These are phyloP conservation scores for Aleiodes leptofemur DNA, from an alignment of 2,888 invertebrate genomes.

Conservation along the genomic window DNA sequence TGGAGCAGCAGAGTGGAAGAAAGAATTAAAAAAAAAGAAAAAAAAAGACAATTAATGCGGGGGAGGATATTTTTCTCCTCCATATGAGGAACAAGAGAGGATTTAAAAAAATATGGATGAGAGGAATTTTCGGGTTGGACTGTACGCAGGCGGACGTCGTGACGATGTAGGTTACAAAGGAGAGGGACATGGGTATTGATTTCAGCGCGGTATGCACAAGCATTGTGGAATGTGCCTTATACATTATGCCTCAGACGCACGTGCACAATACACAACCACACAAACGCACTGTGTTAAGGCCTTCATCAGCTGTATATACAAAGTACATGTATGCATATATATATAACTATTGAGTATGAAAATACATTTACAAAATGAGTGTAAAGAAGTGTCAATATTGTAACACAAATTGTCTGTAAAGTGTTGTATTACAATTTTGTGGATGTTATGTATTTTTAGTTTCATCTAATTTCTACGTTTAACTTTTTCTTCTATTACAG, in stretches of 20 bases:
- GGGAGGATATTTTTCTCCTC: not conserved
- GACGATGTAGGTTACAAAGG: slow-evolving; percentile 71
- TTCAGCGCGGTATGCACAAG: slow-evolving; percentile 68
- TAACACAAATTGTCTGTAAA: not conserved
- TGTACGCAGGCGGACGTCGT: slow-evolving; percentile 59
- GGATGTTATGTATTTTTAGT: not conserved
- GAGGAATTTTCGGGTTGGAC: slow-evolving; percentile 59
- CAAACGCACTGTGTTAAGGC: slow-evolving; percentile 49
- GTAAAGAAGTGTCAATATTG: slow-evolving; percentile 37
- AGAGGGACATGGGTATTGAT: slow-evolving; percentile 72
- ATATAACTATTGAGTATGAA: slow-evolving; percentile 45
- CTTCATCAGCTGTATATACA: slow-evolving; percentile 48
- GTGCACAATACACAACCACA: slow-evolving; percentile 44
- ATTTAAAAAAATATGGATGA: slow-evolving; percentile 15
- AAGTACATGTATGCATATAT: too few species aligned
- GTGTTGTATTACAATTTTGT: slow-evolving; percentile 15
- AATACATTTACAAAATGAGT: slow-evolving; percentile 39
- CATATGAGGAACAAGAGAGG: too few species aligned
- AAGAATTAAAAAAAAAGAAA: not conserved
- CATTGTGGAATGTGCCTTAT: slow-evolving; percentile 72
- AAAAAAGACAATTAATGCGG: not conserved
- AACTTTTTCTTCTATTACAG: slow-evolving; percentile 2
- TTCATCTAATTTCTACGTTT: not conserved
- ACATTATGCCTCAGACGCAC: slow-evolving; percentile 59
- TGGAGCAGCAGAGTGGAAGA: not conserved